Percentiles rank a stretch among this genome's conserved stretches.
Conservation (phyloP, 2,113 vertebrate species). For the Antigone vipio region DNA sequence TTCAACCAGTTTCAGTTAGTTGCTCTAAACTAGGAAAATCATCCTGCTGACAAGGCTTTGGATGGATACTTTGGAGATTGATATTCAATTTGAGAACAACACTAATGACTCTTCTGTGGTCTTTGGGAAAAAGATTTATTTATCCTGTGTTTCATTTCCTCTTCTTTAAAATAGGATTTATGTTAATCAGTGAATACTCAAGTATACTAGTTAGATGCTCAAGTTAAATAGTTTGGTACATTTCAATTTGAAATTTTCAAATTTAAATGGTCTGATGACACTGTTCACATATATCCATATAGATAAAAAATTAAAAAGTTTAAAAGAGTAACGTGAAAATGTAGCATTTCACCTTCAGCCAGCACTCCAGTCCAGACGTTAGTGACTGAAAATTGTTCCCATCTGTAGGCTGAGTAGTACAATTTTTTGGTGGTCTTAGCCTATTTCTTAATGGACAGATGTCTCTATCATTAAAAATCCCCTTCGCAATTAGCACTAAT, state of each 20-base stretch:
- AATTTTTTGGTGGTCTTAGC: constrained; percentile 27
- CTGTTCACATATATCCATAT: background rate
- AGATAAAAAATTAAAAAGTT: background rate
- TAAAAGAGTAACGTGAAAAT: background rate
- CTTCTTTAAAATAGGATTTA: background rate
- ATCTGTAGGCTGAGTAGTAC: background rate
- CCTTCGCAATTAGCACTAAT: background rate
- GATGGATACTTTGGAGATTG: background rate
- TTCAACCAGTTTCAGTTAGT: background rate
- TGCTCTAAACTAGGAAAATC: background rate
- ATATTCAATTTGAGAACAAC: background rate
- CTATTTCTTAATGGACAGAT: background rate
- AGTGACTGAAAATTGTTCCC: constrained; percentile 53
- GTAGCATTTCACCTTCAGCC: background rate
- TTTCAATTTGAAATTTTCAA: background rate
- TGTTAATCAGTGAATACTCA: background rate
- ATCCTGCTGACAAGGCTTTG: background rate
- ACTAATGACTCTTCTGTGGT: background rate
- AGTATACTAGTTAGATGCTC: background rate
- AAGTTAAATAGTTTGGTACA: background rate
- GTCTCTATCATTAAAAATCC: background rate
- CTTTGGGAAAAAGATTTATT: background rate
- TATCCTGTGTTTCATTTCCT: background rate
- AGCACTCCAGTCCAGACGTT: background rate
- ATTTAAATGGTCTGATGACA: background rate